Evolutionary conservation across 2,797 vertebrate species (phyloP).

Genomic region (Brotula barbata): DNA sequence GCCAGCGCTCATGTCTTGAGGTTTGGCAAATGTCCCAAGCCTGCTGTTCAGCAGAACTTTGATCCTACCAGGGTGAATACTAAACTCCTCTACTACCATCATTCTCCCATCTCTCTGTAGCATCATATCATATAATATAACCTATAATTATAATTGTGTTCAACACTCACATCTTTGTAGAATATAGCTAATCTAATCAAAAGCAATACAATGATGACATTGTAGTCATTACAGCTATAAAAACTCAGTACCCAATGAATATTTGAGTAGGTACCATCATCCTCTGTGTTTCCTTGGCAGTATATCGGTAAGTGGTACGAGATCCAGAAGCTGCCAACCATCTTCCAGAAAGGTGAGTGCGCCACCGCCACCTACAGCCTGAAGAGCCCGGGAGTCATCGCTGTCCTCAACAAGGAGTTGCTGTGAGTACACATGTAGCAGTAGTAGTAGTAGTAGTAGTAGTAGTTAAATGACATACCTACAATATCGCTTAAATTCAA

Average conservation of each 20-base stretch:
- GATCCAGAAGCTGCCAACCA: slow-evolving; percentile 81
- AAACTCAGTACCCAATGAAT: background rate
- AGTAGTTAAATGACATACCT: background rate
- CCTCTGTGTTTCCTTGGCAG: slow-evolving; percentile 63
- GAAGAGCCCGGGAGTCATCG: slow-evolving; percentile 76
- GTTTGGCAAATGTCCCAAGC: slow-evolving; percentile 78
- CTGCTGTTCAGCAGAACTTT: slow-evolving; percentile 80
- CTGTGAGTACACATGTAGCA: slow-evolving; percentile 76
- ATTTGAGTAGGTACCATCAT: background rate
- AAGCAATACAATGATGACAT: too few relatives aligned
- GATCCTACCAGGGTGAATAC: slow-evolving; percentile 61
- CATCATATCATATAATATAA: too few relatives aligned
- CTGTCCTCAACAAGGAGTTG: slow-evolving; percentile 82
- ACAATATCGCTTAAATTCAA: too few relatives aligned
- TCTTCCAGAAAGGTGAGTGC: slow-evolving; percentile 83
- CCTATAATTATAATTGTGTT: background rate
- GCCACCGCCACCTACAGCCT: slow-evolving; percentile 81
- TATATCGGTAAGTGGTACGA: slow-evolving; percentile 87
- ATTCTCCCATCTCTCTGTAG: background rate
- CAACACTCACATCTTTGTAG: background rate
- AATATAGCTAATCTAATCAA: background rate
- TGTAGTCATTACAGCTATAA: background rate
- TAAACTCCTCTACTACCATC: background rate
- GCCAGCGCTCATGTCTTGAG: slow-evolving; percentile 75
- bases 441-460: too few relatives aligned